Percentiles rank a stretch among this genome's conserved stretches.
These are phyloP conservation scores for Dendroctonus ponderosae DNA, from an alignment of 1,140 invertebrate species.

Conservation along the genomic window DNA sequence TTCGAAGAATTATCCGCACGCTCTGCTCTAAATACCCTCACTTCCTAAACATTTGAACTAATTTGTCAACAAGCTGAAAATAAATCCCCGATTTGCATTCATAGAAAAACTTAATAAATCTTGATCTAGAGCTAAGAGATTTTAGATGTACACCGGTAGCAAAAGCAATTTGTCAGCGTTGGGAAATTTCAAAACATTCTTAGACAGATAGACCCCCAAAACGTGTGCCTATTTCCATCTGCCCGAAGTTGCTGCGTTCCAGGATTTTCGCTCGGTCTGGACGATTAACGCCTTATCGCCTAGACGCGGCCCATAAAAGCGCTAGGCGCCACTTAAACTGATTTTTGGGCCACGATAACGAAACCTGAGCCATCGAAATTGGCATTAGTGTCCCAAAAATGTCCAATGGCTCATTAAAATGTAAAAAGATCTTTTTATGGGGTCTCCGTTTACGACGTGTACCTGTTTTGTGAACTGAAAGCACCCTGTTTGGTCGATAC, in stretches of 20 bases:
- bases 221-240: slow-evolving; percentile 17
- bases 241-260: slow-evolving; percentile 4
- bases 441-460: too few species aligned
- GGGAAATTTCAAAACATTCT: slow-evolving; percentile 18
- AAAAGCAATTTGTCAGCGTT: slow-evolving; percentile 20
- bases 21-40: not conserved
- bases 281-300: not conserved
- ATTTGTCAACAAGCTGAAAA: slow-evolving; percentile 27
- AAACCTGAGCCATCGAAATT: not conserved
- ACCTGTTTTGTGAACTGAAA: too few species aligned
- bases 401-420: not conserved
- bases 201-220: slow-evolving; percentile 13
- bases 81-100: slow-evolving; percentile 29
- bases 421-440: not conserved
- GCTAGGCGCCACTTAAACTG: not conserved
- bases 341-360: not conserved
- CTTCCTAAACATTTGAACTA: slow-evolving; percentile 7
- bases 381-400: not conserved
- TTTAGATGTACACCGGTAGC: slow-evolving; percentile 24
- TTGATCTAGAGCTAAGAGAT: slow-evolving; percentile 23
- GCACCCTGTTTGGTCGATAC: too few species aligned
- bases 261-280: not conserved
- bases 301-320: not conserved
- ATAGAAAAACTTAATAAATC: slow-evolving; percentile 30
- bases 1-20: not conserved